A percentile compares a stretch with the other conserved stretches of the same genome.
These are phyloP conservation scores for Andrena flavipes DNA, from an alignment of 2,888 invertebrate genomes.

Conservation along the genomic window DNA sequence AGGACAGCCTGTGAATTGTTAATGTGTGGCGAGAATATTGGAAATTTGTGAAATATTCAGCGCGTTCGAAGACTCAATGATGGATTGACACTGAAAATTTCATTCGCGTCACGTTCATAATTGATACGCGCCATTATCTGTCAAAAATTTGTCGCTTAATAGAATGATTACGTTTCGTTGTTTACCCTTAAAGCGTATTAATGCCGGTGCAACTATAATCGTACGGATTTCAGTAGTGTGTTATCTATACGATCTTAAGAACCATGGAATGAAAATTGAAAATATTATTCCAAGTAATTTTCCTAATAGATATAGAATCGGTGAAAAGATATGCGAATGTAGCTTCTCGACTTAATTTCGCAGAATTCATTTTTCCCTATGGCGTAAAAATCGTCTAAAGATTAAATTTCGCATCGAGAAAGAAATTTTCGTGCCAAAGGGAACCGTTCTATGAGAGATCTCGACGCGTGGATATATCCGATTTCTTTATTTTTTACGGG, in stretches of 20 bases:
- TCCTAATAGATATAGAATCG: background rate
- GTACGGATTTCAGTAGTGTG: background rate
- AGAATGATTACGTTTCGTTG: background rate
- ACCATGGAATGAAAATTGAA: too few species aligned
- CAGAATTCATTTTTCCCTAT: background rate
- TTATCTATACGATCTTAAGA: background rate
- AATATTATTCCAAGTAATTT: background rate
- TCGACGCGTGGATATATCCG: background rate
- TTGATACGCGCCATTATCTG: background rate
- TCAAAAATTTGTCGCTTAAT: background rate
- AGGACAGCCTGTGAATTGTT: background rate
- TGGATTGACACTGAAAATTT: conserved; percentile 13
- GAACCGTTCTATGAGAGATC: background rate
- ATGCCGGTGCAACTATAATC: background rate
- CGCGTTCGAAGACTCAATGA: background rate
- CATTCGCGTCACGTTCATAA: conserved; percentile 11
- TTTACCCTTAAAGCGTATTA: background rate
- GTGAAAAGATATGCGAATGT: background rate
- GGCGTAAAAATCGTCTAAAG: background rate
- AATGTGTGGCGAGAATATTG: background rate
- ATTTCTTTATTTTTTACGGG: background rate
- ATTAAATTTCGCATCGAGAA: conserved; percentile 12
- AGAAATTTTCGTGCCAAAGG: background rate
- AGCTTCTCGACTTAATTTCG: background rate
- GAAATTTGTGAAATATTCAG: background rate